Conservation (phyloP, 2,888 invertebrate genomes). For the Kuschelorhynchus macadamiae region DNA sequence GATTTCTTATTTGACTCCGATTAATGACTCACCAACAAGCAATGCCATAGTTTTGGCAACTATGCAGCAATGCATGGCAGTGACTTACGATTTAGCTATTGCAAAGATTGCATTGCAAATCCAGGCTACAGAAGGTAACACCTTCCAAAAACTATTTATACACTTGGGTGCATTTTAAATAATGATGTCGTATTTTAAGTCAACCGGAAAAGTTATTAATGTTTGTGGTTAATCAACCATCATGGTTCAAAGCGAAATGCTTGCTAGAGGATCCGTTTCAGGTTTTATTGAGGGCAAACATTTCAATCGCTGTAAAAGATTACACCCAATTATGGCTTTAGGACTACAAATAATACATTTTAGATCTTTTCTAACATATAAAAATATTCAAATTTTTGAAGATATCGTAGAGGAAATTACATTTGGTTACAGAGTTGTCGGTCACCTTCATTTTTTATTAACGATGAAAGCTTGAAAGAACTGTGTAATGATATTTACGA, state of each 20-base stretch:
- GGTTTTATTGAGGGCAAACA: constrained; percentile 57
- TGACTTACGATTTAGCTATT: constrained; percentile 57
- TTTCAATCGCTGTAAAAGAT: constrained; percentile 59
- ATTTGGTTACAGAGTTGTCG: constrained; percentile 28
- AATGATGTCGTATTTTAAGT: constrained; percentile 55
- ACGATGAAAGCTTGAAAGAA: constrained; percentile 45
- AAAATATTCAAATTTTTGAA: constrained; percentile 15
- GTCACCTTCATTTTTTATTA: constrained; percentile 31
- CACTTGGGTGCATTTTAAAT: constrained; percentile 60
- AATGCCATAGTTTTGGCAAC: constrained; percentile 54
- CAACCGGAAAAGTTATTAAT: constrained; percentile 56
- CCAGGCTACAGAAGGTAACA: constrained; percentile 44
- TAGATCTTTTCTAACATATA: constrained; percentile 17
- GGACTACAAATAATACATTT: constrained; percentile 45
- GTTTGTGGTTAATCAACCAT: constrained; percentile 55
- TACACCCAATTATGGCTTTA: constrained; percentile 52
- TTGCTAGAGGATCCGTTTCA: constrained; percentile 57
- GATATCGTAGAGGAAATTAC: constrained; percentile 7
- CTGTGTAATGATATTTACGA: constrained; percentile 47
- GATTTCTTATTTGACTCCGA: constrained; percentile 58
- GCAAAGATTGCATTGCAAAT: constrained; percentile 53
- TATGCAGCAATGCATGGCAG: constrained; percentile 53
- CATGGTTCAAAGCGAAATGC: constrained; percentile 52
- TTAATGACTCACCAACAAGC: constrained; percentile 60
- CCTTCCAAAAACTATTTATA: constrained; percentile 48